These are phyloP conservation scores for Mormyrus hasselquistii DNA, from an alignment of 2,797 vertebrate genomes.

Conservation along the genomic window DNA sequence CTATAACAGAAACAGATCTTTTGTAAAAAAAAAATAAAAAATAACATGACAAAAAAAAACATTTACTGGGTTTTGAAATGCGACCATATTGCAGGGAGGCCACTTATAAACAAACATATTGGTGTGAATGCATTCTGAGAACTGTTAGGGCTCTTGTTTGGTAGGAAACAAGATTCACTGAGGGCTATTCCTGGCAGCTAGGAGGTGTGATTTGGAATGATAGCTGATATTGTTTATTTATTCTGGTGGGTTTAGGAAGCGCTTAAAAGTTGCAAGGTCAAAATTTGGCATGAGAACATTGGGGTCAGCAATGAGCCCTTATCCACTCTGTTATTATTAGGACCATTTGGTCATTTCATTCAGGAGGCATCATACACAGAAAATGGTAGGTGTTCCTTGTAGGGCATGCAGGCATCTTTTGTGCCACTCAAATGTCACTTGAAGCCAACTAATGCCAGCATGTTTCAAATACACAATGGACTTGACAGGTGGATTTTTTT, in stretches of 20 bases:
- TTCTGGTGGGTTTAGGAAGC: constrained; percentile 16
- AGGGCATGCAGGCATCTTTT: background rate
- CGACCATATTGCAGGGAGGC: background rate
- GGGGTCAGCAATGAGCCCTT: background rate
- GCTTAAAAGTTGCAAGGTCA: background rate
- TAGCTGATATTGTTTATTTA: constrained; percentile 9
- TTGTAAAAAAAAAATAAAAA: background rate
- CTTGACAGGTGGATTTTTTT: constrained; percentile 1
- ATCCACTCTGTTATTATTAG: background rate
- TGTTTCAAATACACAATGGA: background rate
- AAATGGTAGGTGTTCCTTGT: background rate
- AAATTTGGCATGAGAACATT: background rate
- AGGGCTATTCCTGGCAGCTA: constrained; percentile 7
- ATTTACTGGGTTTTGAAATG: background rate
- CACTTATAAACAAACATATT: background rate
- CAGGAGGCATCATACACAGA: background rate
- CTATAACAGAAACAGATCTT: background rate
- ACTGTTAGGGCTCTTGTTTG: background rate
- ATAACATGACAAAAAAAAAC: background rate
- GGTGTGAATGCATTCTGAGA: constrained; percentile 5
- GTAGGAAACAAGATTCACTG: constrained; percentile 7
- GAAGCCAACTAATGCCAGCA: background rate
- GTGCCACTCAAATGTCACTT: background rate
- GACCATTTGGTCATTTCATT: background rate
- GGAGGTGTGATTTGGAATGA: constrained; percentile 2